Evolutionary conservation across 2,113 vertebrate species (phyloP).

Genomic region (Pituophis catenifer): DNA sequence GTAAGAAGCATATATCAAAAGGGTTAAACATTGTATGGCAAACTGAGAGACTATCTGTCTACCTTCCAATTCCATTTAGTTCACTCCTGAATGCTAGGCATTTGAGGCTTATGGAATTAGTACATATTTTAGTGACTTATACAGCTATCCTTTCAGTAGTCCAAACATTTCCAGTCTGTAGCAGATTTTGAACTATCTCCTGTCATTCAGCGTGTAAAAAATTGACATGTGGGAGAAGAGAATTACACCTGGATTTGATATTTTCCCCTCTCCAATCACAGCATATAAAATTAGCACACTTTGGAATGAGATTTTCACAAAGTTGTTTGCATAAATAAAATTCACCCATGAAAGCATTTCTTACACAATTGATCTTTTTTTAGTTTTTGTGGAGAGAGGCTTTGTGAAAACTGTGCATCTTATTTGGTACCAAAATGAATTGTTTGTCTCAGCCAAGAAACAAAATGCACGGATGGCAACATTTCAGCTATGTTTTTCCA

Average conservation of each 20-base stretch:
- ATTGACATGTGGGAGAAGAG: background rate
- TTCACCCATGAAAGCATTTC: conserved; percentile 42
- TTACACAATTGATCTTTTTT: conserved; percentile 51
- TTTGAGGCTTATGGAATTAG: background rate
- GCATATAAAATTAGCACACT: conserved; percentile 28
- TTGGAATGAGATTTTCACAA: background rate
- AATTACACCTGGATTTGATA: background rate
- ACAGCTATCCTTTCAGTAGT: background rate
- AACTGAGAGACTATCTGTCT: conserved; percentile 33
- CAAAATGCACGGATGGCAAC: conserved; percentile 52
- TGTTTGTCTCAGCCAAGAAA: conserved; percentile 50
- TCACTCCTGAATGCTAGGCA: background rate
- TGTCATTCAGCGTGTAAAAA: background rate
- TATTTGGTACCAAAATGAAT: conserved; percentile 45
- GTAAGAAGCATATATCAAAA: conserved; percentile 51
- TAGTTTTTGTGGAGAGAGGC: conserved; percentile 37
- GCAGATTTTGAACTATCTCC: background rate
- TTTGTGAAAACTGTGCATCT: conserved; percentile 56
- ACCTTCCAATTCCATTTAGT: background rate
- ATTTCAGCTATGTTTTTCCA: conserved; percentile 47
- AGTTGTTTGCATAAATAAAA: background rate
- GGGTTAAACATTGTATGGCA: conserved; percentile 38
- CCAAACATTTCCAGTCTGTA: background rate
- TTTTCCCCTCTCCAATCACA: background rate
- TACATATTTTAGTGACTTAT: background rate